phyloP scores from a whole-genome alignment of 2,888 invertebrate species.

The Empis livida region DNA sequence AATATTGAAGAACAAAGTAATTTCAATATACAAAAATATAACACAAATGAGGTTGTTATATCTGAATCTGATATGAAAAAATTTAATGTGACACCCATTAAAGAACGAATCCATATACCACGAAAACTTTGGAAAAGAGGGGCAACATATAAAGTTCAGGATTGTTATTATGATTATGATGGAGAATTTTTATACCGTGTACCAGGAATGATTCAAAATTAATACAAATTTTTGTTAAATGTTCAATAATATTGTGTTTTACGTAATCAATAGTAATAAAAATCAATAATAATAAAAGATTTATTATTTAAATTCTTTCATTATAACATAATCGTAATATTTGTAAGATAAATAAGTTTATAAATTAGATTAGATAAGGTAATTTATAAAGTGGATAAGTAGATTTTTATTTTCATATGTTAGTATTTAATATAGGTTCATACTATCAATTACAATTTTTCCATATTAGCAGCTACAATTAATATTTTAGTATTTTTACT shows the following conservation, averaged over 20 bases:
- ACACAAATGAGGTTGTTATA: conserved; percentile 27
- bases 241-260: not conserved
- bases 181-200: conserved; percentile 69
- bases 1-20: not conserved
- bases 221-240: not conserved
- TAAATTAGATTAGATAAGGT: not conserved
- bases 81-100: conserved; percentile 23
- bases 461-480: no score
- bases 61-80: conserved; percentile 22
- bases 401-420: no score
- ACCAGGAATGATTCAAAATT: conserved; percentile 45
- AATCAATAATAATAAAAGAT: not conserved
- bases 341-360: not conserved
- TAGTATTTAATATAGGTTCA: no score
- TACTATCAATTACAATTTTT: no score
- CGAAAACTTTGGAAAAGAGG: conserved; percentile 47
- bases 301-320: not conserved
- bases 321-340: no score
- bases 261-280: not conserved
- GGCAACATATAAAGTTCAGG: conserved; percentile 58
- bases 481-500: no score
- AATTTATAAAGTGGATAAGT: not conserved
- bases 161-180: conserved; percentile 70
- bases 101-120: conserved; percentile 55
- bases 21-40: conserved; percentile 18